A percentile compares a stretch with the other conserved stretches of the same genome.
Evolutionary conservation across 2,113 vertebrate species (phyloP).

Genomic region (Labrus mixtus): DNA sequence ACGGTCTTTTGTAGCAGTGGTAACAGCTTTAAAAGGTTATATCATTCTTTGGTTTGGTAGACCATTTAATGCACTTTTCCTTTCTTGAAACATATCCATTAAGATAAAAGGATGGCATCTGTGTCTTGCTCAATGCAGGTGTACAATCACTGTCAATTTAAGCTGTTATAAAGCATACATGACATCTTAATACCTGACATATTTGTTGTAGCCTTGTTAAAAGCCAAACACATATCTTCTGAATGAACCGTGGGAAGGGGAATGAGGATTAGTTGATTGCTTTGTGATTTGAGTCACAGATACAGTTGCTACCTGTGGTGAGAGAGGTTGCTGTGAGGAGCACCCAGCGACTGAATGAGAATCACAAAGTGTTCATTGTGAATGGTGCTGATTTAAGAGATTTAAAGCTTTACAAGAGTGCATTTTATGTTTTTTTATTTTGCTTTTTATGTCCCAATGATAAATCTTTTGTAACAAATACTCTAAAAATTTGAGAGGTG

Average conservation of each 20-base stretch:
- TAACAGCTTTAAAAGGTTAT: slow-evolving; percentile 33
- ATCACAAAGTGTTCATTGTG: slow-evolving; percentile 36
- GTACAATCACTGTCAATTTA: background rate
- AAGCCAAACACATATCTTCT: slow-evolving; percentile 29
- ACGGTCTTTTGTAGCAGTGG: slow-evolving; percentile 4
- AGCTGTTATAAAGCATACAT: slow-evolving; percentile 1
- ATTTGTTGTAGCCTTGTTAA: slow-evolving; percentile 26
- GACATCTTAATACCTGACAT: slow-evolving; percentile 4
- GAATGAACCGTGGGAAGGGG: slow-evolving; percentile 15
- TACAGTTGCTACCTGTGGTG: slow-evolving; percentile 48
- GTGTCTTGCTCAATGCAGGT: slow-evolving; percentile 3
- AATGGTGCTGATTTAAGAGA: slow-evolving; percentile 24
- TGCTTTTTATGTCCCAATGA: background rate
- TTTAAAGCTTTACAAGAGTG: background rate
- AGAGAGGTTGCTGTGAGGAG: slow-evolving; percentile 19
- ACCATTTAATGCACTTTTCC: slow-evolving; percentile 22
- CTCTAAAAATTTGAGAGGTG: background rate
- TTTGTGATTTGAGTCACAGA: slow-evolving; percentile 40
- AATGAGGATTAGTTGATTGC: slow-evolving; percentile 52
- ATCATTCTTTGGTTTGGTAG: background rate
- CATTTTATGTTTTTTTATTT: slow-evolving; percentile 1
- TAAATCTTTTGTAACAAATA: background rate
- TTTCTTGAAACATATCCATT: slow-evolving; percentile 5
- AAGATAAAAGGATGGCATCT: slow-evolving; percentile 16
- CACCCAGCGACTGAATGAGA: slow-evolving; percentile 30